Percentiles rank a stretch among this genome's conserved stretches.
phyloP scores from a whole-genome alignment of 2,113 vertebrate species.

The Epinephelus lanceolatus region DNA sequence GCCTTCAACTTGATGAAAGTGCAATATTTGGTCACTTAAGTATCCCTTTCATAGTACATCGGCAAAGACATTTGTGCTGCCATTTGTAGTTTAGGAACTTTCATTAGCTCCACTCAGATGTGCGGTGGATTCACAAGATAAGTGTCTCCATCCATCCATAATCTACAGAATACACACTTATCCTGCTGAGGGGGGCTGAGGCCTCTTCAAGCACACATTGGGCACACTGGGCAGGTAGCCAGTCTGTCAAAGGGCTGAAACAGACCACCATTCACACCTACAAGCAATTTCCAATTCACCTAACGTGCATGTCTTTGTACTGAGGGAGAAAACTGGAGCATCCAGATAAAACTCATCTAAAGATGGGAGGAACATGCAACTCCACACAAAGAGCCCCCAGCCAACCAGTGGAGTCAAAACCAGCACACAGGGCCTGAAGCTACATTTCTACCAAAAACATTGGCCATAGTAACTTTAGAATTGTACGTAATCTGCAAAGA shows the following conservation, averaged over 20 bases:
- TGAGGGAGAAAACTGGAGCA: not conserved
- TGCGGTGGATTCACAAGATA: not conserved
- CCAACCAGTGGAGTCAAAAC: not conserved
- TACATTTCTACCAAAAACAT: too few species aligned
- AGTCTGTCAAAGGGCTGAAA: not conserved
- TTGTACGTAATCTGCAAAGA: too few species aligned
- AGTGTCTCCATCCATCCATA: not conserved
- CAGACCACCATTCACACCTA: not conserved
- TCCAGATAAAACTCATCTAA: not conserved
- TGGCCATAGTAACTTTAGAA: too few species aligned
- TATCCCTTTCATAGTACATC: not conserved
- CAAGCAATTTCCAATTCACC: not conserved
- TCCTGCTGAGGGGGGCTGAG: not conserved
- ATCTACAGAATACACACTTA: not conserved
- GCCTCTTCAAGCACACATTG: not conserved
- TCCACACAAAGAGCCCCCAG: not conserved
- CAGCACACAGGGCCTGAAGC: not conserved
- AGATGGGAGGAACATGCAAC: not conserved
- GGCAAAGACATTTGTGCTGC: not conserved
- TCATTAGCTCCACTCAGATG: not conserved
- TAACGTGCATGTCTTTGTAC: not conserved
- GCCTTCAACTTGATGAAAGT: not conserved
- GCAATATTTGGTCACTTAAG: not conserved
- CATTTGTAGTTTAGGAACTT: not conserved
- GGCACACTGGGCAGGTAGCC: not conserved